Conservation (phyloP, 2,113 vertebrate genomes). For the Percina caprodes region DNA sequence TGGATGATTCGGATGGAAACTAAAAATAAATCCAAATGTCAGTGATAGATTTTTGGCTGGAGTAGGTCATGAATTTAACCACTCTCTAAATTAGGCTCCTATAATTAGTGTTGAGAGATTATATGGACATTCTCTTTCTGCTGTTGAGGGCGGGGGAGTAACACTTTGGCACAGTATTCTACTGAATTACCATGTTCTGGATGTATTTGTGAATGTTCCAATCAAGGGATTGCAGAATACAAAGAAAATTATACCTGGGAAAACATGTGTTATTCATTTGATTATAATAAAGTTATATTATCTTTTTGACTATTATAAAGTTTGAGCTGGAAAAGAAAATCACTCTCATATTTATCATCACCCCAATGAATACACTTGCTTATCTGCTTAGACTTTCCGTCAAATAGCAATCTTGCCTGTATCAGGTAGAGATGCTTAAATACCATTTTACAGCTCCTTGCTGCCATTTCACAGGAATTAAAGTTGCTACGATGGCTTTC, state of each 20-base stretch:
- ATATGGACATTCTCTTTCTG: slow-evolving; percentile 34
- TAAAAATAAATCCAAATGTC: slow-evolving; percentile 76
- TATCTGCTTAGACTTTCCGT: slow-evolving; percentile 36
- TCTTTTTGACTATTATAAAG: no score
- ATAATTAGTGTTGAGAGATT: slow-evolving; percentile 55
- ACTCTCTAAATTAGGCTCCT: slow-evolving; percentile 59
- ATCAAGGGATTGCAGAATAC: not conserved
- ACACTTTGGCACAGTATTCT: not conserved
- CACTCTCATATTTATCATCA: slow-evolving; percentile 6
- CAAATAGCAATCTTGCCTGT: slow-evolving; percentile 8
- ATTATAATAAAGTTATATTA: not conserved
- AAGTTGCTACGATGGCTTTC: no score
- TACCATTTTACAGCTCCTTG: slow-evolving; percentile 18
- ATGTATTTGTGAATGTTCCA: not conserved
- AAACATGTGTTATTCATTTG: not conserved
- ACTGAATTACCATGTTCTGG: not conserved
- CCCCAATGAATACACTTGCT: not conserved
- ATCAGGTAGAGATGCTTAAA: slow-evolving; percentile 16
- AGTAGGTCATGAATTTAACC: slow-evolving; percentile 60
- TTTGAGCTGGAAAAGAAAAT: not conserved
- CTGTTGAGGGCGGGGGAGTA: not conserved
- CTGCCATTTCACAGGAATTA: no score
- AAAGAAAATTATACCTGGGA: not conserved
- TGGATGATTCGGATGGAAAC: slow-evolving; percentile 43
- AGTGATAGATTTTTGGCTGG: slow-evolving; percentile 67